These are phyloP conservation scores for Cremastinae sp. DNA, from an alignment of 2,888 invertebrate species.

Conservation along the genomic window DNA sequence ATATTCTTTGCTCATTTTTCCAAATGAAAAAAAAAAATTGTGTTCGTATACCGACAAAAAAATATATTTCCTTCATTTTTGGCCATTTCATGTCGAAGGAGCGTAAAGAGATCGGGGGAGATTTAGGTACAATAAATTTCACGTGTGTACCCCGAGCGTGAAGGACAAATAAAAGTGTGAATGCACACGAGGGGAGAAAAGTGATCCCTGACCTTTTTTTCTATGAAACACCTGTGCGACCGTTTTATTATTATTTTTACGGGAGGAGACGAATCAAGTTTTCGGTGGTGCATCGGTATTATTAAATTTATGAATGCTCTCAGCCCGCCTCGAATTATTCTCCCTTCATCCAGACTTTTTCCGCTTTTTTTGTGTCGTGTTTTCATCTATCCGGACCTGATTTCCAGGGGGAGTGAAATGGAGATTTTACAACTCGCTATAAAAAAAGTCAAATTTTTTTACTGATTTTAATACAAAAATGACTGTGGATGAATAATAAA, in stretches of 20 bases:
- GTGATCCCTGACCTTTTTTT: slow-evolving; percentile 65
- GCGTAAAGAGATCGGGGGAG: not conserved
- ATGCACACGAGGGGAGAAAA: slow-evolving; percentile 7
- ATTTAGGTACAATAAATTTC: not conserved
- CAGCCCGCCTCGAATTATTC: slow-evolving; percentile 59
- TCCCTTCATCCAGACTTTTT: not conserved
- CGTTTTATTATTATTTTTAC: slow-evolving; percentile 72
- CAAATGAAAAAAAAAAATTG: no score
- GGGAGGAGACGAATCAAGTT: slow-evolving; percentile 51
- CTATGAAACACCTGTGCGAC: slow-evolving; percentile 75
- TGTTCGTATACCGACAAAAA: no score
- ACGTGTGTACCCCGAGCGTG: slow-evolving; percentile 2
- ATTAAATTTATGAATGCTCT: slow-evolving; percentile 67
- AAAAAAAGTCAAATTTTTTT: slow-evolving; percentile 21
- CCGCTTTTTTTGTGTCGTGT: no score
- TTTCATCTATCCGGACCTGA: no score
- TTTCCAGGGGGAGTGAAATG: slow-evolving; percentile 49
- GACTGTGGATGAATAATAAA: not conserved
- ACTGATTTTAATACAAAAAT: no score
- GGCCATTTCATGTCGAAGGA: no score
- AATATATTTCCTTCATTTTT: no score
- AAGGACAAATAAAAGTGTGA: slow-evolving; percentile 40
- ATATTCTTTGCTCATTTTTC: no score
- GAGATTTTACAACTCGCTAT: slow-evolving; percentile 23
- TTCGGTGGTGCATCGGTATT: slow-evolving; percentile 61